phyloP scores from a whole-genome alignment of 2,797 vertebrate genomes.

The Hipposideros larvatus region DNA sequence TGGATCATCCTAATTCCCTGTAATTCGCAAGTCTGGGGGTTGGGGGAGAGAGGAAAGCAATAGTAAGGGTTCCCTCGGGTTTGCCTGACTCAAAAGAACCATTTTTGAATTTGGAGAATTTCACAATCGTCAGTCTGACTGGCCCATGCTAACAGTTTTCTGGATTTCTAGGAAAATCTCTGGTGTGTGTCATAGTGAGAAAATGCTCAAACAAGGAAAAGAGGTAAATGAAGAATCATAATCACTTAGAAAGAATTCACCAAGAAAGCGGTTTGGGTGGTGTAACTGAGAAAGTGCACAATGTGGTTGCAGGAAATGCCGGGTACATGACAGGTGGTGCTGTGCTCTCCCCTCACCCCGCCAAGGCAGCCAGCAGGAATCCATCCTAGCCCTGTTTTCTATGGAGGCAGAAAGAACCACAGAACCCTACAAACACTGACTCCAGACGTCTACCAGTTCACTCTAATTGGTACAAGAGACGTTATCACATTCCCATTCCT shows the following conservation, averaged over 20 bases:
- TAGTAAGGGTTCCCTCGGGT: neutral
- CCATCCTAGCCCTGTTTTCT: neutral
- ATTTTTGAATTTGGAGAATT: constrained; percentile 70
- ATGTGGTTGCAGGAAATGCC: neutral
- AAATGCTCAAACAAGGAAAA: constrained; percentile 64
- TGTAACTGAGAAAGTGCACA: neutral
- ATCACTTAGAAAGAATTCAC: constrained; percentile 61
- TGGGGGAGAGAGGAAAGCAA: accelerated
- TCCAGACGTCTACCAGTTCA: neutral
- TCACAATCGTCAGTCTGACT: constrained; percentile 41
- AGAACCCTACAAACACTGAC: neutral
- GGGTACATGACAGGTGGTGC: constrained; percentile 7
- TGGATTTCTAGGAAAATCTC: constrained; percentile 76
- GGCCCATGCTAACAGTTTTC: neutral
- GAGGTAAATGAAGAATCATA: constrained; percentile 34
- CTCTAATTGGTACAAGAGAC: neutral
- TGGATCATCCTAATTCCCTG: neutral
- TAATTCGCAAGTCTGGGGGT: neutral
- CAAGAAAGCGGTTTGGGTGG: neutral
- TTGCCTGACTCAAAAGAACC: constrained; percentile 11
- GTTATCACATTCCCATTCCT: neutral
- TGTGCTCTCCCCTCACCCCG: neutral
- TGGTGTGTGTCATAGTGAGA: constrained; percentile 60
- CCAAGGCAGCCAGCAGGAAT: neutral
- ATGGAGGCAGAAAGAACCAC: neutral